Conservation (phyloP, 2,797 vertebrate species). For the Enteromius paludinosus region DNA sequence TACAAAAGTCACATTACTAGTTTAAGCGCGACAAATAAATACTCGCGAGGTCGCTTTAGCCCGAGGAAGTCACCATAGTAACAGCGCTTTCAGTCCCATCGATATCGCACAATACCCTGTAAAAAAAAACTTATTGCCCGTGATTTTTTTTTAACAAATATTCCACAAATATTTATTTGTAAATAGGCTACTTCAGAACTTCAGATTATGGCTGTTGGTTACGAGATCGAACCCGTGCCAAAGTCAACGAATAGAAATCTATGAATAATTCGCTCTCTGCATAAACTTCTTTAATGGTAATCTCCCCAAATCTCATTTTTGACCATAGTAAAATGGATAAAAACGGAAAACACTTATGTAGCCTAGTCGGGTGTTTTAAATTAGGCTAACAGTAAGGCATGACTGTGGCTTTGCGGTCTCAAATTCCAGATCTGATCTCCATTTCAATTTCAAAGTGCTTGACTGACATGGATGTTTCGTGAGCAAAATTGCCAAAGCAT, state of each 20-base stretch:
- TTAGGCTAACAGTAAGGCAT: background rate
- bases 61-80: background rate
- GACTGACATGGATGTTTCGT: background rate
- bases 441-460: slow-evolving; percentile 1
- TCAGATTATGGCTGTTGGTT: background rate
- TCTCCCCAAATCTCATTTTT: background rate
- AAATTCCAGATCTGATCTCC: background rate
- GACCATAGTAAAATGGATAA: too few relatives aligned
- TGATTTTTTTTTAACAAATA: background rate
- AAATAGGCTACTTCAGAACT: background rate
- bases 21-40: background rate
- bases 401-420: slow-evolving; percentile 18
- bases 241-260: background rate
- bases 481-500: background rate
- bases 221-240: background rate
- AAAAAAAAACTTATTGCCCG: background rate
- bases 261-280: background rate
- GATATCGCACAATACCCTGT: background rate
- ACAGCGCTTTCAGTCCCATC: background rate
- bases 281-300: background rate
- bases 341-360: background rate
- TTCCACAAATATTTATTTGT: background rate
- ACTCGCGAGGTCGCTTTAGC: background rate
- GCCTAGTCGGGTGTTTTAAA: background rate
- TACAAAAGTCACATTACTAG: background rate